phyloP scores from a whole-genome alignment of 2,888 invertebrate genomes.

The Fragum fragum region DNA sequence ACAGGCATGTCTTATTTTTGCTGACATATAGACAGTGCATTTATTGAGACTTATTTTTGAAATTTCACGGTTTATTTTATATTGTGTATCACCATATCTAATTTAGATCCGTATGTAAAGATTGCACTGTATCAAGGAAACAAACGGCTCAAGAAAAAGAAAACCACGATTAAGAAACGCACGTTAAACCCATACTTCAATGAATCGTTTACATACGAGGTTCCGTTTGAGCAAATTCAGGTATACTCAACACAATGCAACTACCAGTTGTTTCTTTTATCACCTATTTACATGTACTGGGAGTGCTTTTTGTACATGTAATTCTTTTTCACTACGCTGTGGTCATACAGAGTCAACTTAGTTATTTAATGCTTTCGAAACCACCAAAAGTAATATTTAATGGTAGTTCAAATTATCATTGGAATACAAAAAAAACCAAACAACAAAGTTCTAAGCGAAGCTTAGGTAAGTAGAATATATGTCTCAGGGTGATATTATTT shows the following conservation, averaged over 20 bases:
- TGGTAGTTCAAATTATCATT: too few species aligned
- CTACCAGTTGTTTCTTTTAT: conserved; percentile 40
- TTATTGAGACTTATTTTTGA: not conserved
- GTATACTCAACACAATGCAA: conserved; percentile 88
- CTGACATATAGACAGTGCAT: not conserved
- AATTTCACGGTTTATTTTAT: conserved; percentile 9
- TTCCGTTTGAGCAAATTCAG: conserved; percentile 99
- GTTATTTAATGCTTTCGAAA: too few species aligned
- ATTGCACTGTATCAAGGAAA: conserved; percentile 99
- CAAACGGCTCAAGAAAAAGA: conserved; percentile 99
- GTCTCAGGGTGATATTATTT: too few species aligned
- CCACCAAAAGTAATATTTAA: too few species aligned
- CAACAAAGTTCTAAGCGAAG: too few species aligned
- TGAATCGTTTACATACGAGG: conserved; percentile 99
- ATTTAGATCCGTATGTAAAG: conserved; percentile 99
- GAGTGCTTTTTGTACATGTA: conserved; percentile 10
- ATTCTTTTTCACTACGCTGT: conserved; percentile 30
- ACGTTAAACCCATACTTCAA: conserved; percentile 99
- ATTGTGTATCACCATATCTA: conserved; percentile 20
- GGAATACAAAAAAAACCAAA: too few species aligned
- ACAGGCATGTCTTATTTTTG: not conserved
- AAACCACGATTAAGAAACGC: conserved; percentile 99
- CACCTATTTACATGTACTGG: conserved; percentile 35
- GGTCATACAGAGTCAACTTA: conserved; percentile 5
- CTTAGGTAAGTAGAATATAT: too few species aligned